Conservation (phyloP, 1,140 invertebrate species). For the Anagrus nilaparvatae region DNA sequence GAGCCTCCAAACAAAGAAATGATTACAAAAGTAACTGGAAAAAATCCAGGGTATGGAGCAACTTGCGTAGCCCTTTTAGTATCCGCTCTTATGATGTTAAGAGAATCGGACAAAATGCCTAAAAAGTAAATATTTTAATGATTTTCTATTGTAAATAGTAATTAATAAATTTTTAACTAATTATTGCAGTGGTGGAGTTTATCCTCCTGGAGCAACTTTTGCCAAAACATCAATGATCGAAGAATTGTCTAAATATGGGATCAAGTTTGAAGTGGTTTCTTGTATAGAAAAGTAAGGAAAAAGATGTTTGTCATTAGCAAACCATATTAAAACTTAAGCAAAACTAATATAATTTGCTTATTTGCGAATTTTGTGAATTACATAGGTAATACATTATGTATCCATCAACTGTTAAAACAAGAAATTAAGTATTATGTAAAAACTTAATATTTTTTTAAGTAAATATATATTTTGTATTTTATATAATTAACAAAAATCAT, state of each 20-base stretch:
- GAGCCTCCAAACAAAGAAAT: conserved; percentile 56
- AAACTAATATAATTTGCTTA: too few relatives aligned
- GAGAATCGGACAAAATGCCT: conserved; percentile 68
- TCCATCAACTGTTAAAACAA: too few relatives aligned
- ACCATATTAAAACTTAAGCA: too few relatives aligned
- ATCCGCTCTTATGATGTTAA: conserved; percentile 63
- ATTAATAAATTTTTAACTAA: conserved; percentile 1
- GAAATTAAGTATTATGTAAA: too few relatives aligned
- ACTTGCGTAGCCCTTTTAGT: conserved; percentile 65
- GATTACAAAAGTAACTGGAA: conserved; percentile 50
- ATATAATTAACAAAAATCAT: too few relatives aligned
- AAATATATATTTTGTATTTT: too few relatives aligned
- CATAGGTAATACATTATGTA: too few relatives aligned
- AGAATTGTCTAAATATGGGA: conserved; percentile 46
- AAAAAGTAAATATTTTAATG: conserved; percentile 42
- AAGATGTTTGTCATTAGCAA: too few relatives aligned
- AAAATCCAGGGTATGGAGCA: conserved; percentile 73
- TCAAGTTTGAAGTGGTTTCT: conserved; percentile 50
- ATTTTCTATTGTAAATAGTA: conserved; percentile 7
- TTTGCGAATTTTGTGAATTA: too few relatives aligned
- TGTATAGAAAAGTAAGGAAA: conserved; percentile 30
- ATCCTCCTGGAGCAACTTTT: conserved; percentile 46
- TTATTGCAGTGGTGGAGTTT: conserved; percentile 43
- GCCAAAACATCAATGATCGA: conserved; percentile 53
- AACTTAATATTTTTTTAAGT: too few relatives aligned